Conservation (phyloP, 1,140 invertebrate genomes). For the Drosophila pseudoananassae region DNA sequence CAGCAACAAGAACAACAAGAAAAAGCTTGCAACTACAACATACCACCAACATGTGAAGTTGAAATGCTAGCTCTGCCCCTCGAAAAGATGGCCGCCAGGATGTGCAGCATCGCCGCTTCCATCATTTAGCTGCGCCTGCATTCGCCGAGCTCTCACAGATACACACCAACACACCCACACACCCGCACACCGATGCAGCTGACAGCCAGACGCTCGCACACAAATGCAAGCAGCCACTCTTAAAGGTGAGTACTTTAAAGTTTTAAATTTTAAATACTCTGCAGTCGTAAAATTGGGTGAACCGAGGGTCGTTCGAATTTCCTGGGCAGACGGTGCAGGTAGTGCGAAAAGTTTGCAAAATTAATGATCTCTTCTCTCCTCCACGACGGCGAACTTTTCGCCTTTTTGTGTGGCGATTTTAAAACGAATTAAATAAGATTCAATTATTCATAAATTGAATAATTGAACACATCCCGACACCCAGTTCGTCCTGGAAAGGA, state of each 20-base stretch:
- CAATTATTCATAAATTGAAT: slow-evolving; percentile 5
- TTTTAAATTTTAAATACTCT: slow-evolving; percentile 60
- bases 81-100: slow-evolving; percentile 78
- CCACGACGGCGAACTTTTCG: not conserved
- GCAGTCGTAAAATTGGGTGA: slow-evolving; percentile 63
- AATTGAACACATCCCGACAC: not conserved
- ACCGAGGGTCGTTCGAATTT: slow-evolving; percentile 30
- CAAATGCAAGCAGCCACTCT: slow-evolving; percentile 46
- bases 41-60: slow-evolving; percentile 58
- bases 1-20: not conserved
- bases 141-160: slow-evolving; percentile 15
- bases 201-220: slow-evolving; percentile 32
- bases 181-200: slow-evolving; percentile 25
- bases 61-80: slow-evolving; percentile 47
- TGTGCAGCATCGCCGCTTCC: slow-evolving; percentile 44
- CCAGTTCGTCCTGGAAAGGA: not conserved
- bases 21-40: slow-evolving; percentile 9
- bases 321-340: not conserved
- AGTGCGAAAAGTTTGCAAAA: slow-evolving; percentile 16
- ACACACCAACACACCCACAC: slow-evolving; percentile 35
- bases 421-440: slow-evolving; percentile 5
- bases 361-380: not conserved
- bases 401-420: not conserved
- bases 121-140: slow-evolving; percentile 49
- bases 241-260: slow-evolving; percentile 70